phyloP scores from a whole-genome alignment of 2,888 invertebrate genomes.

The Dasysyrphus albostriatus region DNA sequence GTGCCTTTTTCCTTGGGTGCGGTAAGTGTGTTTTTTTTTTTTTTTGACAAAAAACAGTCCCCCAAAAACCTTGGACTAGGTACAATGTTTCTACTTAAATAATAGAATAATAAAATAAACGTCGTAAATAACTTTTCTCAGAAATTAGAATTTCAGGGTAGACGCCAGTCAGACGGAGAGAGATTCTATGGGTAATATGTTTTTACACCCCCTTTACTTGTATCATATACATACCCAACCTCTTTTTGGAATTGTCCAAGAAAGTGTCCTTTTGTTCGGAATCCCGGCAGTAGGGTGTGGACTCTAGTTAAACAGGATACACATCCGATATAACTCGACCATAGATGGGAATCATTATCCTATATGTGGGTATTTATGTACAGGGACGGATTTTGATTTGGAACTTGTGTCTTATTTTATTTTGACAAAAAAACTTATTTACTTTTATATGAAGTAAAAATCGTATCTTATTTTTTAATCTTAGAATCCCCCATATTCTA shows the following conservation, averaged over 20 bases:
- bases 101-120: background rate
- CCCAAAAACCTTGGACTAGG: background rate
- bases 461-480: no score
- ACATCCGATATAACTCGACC: constrained; percentile 27
- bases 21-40: background rate
- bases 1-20: background rate
- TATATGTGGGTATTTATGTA: background rate
- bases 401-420: background rate
- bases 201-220: constrained; percentile 43
- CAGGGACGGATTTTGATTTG: constrained; percentile 11
- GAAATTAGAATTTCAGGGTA: constrained; percentile 28
- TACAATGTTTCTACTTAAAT: background rate
- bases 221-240: background rate
- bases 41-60: background rate
- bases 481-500: no score
- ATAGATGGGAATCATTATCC: background rate
- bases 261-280: constrained; percentile 48
- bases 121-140: constrained; percentile 50
- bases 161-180: constrained; percentile 71
- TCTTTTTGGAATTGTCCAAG: constrained; percentile 35
- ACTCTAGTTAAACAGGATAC: background rate
- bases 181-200: constrained; percentile 29
- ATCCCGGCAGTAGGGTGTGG: constrained; percentile 55
- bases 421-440: no score
- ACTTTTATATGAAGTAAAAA: no score